A percentile compares a stretch with the other conserved stretches of the same genome.
These are phyloP conservation scores for Cygnus buccinator DNA, from an alignment of 2,113 vertebrate genomes.

Conservation along the genomic window DNA sequence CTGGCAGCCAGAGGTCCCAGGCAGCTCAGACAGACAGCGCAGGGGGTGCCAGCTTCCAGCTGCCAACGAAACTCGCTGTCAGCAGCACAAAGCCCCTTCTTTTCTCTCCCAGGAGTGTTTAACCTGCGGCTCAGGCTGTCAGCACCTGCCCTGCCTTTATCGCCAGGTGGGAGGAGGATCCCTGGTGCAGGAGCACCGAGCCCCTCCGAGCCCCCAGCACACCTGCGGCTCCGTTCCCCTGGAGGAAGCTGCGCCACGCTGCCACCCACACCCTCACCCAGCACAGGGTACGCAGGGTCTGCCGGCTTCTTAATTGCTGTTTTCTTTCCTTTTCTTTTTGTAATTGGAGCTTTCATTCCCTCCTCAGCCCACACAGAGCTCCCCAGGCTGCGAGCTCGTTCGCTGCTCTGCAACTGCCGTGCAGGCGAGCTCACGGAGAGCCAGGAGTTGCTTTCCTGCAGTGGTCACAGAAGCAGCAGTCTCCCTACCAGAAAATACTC, in stretches of 20 bases:
- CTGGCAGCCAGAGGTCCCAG: background rate
- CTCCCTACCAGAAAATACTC: background rate
- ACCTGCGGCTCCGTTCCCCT: accelerated
- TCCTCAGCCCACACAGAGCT: constrained; percentile 35
- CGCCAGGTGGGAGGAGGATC: background rate
- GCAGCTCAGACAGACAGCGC: background rate
- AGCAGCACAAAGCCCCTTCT: background rate
- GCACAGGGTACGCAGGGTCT: background rate
- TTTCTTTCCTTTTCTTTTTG: background rate
- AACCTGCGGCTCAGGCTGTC: background rate
- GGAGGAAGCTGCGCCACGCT: background rate
- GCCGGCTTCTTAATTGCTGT: background rate
- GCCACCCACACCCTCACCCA: background rate
- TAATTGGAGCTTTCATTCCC: constrained; percentile 20
- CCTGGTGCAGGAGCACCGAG: background rate
- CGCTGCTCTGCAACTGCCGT: background rate
- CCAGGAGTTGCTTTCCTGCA: background rate
- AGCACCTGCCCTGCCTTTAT: background rate
- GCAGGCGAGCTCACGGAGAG: background rate
- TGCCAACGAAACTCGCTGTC: background rate
- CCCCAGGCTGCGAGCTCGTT: background rate
- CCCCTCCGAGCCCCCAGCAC: background rate
- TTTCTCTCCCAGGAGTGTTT: background rate
- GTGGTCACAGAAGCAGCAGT: background rate
- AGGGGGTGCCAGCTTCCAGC: background rate